A percentile compares a stretch with the other conserved stretches of the same genome.
Evolutionary conservation across 2,888 invertebrate genomes (phyloP).

Genomic region (Eupeodes luniger): DNA sequence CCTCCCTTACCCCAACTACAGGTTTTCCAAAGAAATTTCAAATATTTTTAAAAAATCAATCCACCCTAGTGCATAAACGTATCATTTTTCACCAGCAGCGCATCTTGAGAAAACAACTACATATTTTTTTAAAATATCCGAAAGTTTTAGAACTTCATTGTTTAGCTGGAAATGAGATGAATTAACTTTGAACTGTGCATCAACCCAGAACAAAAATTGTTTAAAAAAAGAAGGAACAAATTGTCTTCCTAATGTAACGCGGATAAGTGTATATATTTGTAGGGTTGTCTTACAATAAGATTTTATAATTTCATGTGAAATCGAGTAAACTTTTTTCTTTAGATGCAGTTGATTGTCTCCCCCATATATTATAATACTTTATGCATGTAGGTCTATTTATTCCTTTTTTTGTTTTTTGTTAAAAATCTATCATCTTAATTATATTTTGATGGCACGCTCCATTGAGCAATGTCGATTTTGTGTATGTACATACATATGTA

Average conservation of each 20-base stretch:
- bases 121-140: background rate
- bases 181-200: constrained; percentile 16
- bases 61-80: background rate
- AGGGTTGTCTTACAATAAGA: background rate
- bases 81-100: background rate
- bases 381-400: background rate
- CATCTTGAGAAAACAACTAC: background rate
- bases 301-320: constrained; percentile 4
- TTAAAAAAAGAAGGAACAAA: background rate
- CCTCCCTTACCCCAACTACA: no score
- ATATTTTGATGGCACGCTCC: constrained; percentile 58
- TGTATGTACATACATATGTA: background rate
- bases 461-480: constrained; percentile 62
- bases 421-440: constrained; percentile 72
- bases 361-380: background rate
- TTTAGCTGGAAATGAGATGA: background rate
- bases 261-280: background rate
- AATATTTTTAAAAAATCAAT: no score
- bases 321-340: constrained; percentile 18
- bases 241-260: background rate
- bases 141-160: constrained; percentile 15
- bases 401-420: constrained; percentile 3
- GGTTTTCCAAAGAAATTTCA: no score
- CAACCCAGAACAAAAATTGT: constrained; percentile 24
- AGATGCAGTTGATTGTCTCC: constrained; percentile 9